phyloP scores from a whole-genome alignment of 1,140 invertebrate species.

The Microplitis mediator region DNA sequence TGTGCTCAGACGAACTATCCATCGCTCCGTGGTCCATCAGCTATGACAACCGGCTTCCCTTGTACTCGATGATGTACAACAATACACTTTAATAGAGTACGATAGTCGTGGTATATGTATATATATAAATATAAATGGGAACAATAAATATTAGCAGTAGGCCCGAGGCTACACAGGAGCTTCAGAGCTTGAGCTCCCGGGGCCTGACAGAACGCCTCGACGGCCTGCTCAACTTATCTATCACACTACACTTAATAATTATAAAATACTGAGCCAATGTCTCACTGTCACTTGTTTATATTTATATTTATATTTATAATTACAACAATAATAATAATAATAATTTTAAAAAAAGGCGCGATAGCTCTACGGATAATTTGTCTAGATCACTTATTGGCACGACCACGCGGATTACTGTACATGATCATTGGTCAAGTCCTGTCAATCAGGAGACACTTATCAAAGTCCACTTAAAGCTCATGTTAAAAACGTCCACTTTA shows the following conservation, averaged over 20 bases:
- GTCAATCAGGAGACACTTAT: neutral
- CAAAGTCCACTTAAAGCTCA: neutral
- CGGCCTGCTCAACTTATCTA: neutral
- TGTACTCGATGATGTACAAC: conserved; percentile 8
- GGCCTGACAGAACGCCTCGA: neutral
- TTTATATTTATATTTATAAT: neutral
- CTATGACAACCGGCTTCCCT: conserved; percentile 33
- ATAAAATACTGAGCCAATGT: neutral
- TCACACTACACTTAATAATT: neutral
- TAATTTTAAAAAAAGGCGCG: neutral
- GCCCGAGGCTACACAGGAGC: conserved; percentile 17
- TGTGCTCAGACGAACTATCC: conserved; percentile 69
- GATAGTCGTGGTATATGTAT: too few relatives aligned
- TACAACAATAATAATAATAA: neutral
- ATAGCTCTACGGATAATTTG: neutral
- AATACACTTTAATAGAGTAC: neutral
- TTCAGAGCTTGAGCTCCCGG: neutral
- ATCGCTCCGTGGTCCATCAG: conserved; percentile 62
- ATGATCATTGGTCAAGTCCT: neutral
- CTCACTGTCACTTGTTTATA: neutral
- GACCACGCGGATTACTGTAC: neutral
- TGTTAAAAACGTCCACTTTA: neutral
- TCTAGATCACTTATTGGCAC: neutral
- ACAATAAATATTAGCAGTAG: neutral
- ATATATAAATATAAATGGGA: neutral